Conservation (phyloP, 2,797 vertebrate species). For the Toxotes lorentzi region DNA sequence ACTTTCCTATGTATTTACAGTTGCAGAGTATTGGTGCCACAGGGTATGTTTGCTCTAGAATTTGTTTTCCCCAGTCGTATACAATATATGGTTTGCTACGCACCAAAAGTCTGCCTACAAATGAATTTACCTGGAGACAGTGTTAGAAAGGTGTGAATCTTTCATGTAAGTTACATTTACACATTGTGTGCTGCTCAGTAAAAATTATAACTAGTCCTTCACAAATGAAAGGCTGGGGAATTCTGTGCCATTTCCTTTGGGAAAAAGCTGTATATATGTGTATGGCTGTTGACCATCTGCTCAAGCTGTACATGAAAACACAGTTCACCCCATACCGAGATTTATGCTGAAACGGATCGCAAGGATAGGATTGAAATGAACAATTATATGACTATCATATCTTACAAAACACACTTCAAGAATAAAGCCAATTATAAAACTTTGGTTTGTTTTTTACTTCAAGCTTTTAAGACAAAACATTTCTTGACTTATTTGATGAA, state of each 20-base stretch:
- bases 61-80: not conserved
- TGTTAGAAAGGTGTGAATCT: too few species aligned
- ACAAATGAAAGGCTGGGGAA: not conserved
- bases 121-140: not conserved
- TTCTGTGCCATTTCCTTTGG: not conserved
- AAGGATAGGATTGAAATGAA: not conserved
- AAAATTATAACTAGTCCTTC: not conserved
- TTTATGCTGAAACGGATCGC: not conserved
- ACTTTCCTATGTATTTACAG: not conserved
- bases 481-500: not conserved
- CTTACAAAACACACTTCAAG: too few species aligned
- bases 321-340: not conserved
- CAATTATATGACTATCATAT: not conserved
- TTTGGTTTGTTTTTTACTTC: not conserved
- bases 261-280: not conserved
- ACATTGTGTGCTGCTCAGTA: not conserved
- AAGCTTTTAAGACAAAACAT: not conserved
- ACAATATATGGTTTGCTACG: not conserved
- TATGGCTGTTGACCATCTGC: constrained; percentile 10
- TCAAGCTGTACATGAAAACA: not conserved
- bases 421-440: not conserved
- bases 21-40: not conserved
- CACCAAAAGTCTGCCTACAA: not conserved
- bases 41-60: not conserved
- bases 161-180: not conserved